Evolutionary conservation across 2,797 vertebrate genomes (phyloP).

Genomic region (Sebastes steindachneri): DNA sequence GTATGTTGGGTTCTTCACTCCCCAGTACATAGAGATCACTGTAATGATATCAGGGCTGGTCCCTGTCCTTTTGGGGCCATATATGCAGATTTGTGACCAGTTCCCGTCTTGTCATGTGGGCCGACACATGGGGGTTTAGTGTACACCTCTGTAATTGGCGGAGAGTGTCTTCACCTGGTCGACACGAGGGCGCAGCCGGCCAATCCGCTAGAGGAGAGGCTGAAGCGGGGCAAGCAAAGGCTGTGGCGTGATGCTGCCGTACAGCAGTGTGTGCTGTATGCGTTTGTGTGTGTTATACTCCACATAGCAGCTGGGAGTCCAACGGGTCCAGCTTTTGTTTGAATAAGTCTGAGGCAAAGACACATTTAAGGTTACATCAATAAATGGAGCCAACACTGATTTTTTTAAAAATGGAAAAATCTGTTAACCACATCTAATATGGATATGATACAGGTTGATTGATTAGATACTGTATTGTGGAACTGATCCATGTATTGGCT

Average conservation of each 20-base stretch:
- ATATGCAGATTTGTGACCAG: background rate
- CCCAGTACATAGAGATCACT: background rate
- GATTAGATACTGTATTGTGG: background rate
- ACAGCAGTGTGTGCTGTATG: background rate
- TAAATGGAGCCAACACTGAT: background rate
- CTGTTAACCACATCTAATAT: background rate
- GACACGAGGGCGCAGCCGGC: constrained; percentile 3
- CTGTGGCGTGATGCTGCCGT: constrained; percentile 38
- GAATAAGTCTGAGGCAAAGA: constrained; percentile 3
- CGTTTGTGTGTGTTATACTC: constrained; percentile 1
- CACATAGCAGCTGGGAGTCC: constrained; percentile 25
- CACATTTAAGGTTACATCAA: background rate
- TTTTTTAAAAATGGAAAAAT: background rate
- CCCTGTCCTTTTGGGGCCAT: background rate
- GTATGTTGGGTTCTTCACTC: background rate
- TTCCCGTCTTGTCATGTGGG: constrained; percentile 22
- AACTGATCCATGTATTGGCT: background rate
- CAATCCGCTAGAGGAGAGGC: constrained; percentile 34
- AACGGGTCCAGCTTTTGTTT: constrained; percentile 57
- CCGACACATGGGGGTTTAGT: constrained; percentile 1
- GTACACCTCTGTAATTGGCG: constrained; percentile 36
- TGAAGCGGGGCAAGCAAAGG: background rate
- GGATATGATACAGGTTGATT: background rate
- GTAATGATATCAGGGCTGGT: background rate
- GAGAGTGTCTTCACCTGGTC: constrained; percentile 11